Evolutionary conservation across 2,797 vertebrate species (phyloP), one percentile per base, ranked within the genome.

Genomic region (Sebastes hopkinsi): DNA sequence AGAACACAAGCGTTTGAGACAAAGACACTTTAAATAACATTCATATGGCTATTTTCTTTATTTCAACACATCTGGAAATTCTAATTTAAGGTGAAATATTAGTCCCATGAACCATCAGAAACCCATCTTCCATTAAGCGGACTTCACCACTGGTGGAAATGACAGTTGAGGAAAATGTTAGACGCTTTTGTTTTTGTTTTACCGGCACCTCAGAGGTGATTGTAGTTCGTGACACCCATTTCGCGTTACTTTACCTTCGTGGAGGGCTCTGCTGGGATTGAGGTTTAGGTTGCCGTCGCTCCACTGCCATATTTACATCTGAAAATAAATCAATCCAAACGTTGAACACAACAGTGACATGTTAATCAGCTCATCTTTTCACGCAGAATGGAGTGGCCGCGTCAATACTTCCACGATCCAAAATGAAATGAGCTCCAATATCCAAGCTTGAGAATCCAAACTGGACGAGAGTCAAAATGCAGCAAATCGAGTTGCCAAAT

Each of bases 321-420:
- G 98, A 97, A 99, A 99, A 98, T 98, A 99, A 99, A 99, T 97
- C 97, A 99, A 98, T 98, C 98, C 98, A 98, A 97, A 98, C 97
- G 97, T 99, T 99, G 97, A 99, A 98, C 94, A 96, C 85, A 91
- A 94, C 91, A 95, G 82, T 92, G 82, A 93, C 89, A 95, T 83
- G 76, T 83, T 85, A 87, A 87, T 85, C 80, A 90, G 87, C 81
- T 87, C 46, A 86, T 75, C 80, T 77, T 87, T 91, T 89, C 81
- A 92, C 90, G 91, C 87, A 89, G 82, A 90, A 86, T 62, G 78
- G 80, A 87, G 84, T 34, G 75, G 82, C 75, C 77, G 56, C 67
- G 76, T 68, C 72, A 91, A 87, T 50, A 87, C 67, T 83, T 90
- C 89, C 83, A 80, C 42, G 84, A 80, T 94, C 93, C 93, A 89